These are phyloP conservation scores for Mesitornis unicolor DNA, from an alignment of 2,113 vertebrate species.

Conservation along the genomic window DNA sequence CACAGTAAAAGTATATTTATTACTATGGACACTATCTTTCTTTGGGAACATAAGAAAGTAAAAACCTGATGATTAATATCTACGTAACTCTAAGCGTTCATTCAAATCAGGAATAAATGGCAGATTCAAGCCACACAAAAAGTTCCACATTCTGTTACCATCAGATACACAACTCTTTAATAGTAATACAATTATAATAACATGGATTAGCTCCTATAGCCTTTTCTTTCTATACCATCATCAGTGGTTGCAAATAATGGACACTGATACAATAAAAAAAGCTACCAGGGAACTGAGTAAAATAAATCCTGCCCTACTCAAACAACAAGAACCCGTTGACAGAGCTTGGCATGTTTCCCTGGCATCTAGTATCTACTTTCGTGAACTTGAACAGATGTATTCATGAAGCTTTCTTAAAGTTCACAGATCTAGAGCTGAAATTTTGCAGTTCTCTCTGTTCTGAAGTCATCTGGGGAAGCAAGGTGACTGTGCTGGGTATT, in stretches of 20 bases:
- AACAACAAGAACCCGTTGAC: neutral
- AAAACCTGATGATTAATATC: neutral
- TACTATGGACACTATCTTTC: neutral
- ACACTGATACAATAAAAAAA: neutral
- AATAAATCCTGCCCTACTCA: neutral
- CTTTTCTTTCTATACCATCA: neutral
- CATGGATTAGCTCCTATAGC: neutral
- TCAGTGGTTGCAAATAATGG: neutral
- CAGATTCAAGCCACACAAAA: neutral
- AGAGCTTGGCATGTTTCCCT: neutral
- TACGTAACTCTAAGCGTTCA: neutral
- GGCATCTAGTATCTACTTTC: neutral
- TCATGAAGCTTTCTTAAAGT: neutral
- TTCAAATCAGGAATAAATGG: neutral
- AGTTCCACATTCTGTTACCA: neutral
- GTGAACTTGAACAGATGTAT: neutral
- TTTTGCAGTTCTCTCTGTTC: neutral
- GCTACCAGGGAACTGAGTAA: neutral
- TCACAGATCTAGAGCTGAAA: neutral
- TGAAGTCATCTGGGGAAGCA: neutral
- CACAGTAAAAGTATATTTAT: neutral
- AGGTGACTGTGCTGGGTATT: neutral
- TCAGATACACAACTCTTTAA: neutral
- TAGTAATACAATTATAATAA: neutral
- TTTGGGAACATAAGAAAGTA: neutral